Evolutionary conservation across 2,113 vertebrate genomes (phyloP).

Genomic region (Cochlearius cochlearius): DNA sequence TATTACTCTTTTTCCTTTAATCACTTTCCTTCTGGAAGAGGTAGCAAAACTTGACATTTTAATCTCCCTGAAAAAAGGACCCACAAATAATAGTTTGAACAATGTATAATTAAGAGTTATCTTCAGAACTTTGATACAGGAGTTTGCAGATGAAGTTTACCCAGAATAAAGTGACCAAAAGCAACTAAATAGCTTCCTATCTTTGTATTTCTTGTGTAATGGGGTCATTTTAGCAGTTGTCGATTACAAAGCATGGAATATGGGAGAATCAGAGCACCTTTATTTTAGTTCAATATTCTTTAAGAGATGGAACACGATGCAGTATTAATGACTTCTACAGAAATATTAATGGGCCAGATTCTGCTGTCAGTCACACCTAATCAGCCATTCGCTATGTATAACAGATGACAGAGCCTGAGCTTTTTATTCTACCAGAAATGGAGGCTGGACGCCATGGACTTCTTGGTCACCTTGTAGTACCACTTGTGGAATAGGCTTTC

Average conservation of each 20-base stretch:
- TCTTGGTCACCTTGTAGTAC: conserved; percentile 96
- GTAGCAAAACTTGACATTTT: not conserved
- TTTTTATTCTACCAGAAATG: conserved; percentile 81
- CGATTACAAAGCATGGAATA: not conserved
- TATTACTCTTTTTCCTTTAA: not conserved
- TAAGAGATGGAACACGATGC: not conserved
- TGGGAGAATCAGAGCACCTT: not conserved
- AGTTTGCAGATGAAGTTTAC: not conserved
- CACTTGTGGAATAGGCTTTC: conserved; percentile 95
- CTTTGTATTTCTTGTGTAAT: not conserved
- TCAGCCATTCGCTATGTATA: not conserved
- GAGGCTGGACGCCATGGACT: conserved; percentile 97
- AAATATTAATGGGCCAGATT: not conserved
- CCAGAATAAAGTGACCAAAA: not conserved
- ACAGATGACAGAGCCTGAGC: conserved; percentile 64
- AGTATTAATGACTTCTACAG: conserved; percentile 14
- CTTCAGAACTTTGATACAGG: not conserved
- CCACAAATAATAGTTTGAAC: not conserved
- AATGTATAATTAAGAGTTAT: not conserved
- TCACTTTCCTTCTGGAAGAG: not conserved
- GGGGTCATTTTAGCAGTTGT: not conserved
- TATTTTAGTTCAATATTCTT: not conserved
- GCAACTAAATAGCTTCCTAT: not conserved
- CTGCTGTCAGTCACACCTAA: not conserved
- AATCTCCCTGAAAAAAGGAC: not conserved